Evolutionary conservation across 1,140 invertebrate genomes (phyloP).

Genomic region (Heterodera schachtii): DNA sequence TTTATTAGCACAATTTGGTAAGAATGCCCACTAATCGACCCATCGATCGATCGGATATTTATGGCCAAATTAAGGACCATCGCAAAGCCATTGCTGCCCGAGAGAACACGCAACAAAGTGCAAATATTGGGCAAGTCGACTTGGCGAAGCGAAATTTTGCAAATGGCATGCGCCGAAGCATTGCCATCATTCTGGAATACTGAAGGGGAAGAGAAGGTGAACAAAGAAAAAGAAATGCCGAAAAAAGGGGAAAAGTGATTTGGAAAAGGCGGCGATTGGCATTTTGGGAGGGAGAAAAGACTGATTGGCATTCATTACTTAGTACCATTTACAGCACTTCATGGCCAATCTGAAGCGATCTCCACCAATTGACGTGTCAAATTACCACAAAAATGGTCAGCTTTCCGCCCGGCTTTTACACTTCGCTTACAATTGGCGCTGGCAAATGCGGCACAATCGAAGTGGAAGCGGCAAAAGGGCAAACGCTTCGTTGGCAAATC

Average conservation of each 20-base stretch:
- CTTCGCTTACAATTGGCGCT: conserved; percentile 47
- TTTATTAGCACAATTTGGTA: conserved; percentile 61
- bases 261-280: too few relatives aligned
- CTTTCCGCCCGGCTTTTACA: conserved; percentile 15
- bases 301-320: neutral
- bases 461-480: conserved; percentile 43
- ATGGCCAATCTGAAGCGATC: conserved; percentile 51
- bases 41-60: neutral
- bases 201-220: conserved; percentile 37
- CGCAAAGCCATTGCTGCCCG: conserved; percentile 59
- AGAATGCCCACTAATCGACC: neutral
- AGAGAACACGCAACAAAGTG: conserved; percentile 62
- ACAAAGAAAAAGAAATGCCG: neutral
- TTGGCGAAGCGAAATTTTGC: conserved; percentile 57
- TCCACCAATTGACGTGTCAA: conserved; percentile 42
- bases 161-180: conserved; percentile 50
- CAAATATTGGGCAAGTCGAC: conserved; percentile 54
- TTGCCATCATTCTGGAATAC: conserved; percentile 63
- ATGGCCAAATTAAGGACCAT: conserved; percentile 49
- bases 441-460: conserved; percentile 52
- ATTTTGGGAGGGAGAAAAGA: too few relatives aligned
- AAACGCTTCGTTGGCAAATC: conserved; percentile 55
- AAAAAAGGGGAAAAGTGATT: too few relatives aligned
- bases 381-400: conserved; percentile 54
- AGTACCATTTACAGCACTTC: conserved; percentile 40